Evolutionary conservation across 1,140 invertebrate genomes (phyloP), one percentile per base, ranked within the genome.

Genomic region (Pomacea maculata): DNA sequence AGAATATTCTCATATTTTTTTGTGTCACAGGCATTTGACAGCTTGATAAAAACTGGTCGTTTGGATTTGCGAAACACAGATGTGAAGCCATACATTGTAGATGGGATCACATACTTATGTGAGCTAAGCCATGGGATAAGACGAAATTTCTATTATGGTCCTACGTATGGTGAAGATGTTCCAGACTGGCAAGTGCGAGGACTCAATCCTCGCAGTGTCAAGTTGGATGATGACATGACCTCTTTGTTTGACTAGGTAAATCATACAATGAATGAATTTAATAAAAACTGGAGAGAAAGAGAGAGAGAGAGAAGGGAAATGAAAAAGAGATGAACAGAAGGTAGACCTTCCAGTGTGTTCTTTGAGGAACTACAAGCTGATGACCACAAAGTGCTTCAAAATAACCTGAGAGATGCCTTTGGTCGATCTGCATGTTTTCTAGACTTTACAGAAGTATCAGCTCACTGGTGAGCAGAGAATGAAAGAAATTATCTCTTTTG

Each of bases 111-210:
- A 21, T 88, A 88, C 78, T 82, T 92, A 12, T 82, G 87, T 82
- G 87, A 91, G 82, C 79, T 88, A 6, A 87, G 82, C 64, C 81
- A 87, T 80, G 79, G 82, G 45, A 84, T 89, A 21, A 80, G 82
- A 15, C 87, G 87, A 34, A 88, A 89, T 83, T 91, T 90, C 80
- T 91, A 91, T 83, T 90, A 87, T 83, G 89, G 89, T 64, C 90
- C 90, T 6, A 88, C 85, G 54, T 90, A 89, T 78, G 91, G 91
- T 45, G 88, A 88, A 79, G 86, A 90, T 80, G 87, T 90, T 0
- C 89, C 89, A 11, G 77, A 74, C 54, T 88, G 88, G 87, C 87
- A 89, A 65, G 85, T 84, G 64, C 81, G 85, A 67, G 88, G 87
- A 78, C 80, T 85, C 34, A 86, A 88, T 75, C 83, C 83, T 34